Percentiles rank a stretch among this genome's conserved stretches.
Evolutionary conservation across 2,888 invertebrate genomes (phyloP).

Genomic region (Tinea semifulvella): DNA sequence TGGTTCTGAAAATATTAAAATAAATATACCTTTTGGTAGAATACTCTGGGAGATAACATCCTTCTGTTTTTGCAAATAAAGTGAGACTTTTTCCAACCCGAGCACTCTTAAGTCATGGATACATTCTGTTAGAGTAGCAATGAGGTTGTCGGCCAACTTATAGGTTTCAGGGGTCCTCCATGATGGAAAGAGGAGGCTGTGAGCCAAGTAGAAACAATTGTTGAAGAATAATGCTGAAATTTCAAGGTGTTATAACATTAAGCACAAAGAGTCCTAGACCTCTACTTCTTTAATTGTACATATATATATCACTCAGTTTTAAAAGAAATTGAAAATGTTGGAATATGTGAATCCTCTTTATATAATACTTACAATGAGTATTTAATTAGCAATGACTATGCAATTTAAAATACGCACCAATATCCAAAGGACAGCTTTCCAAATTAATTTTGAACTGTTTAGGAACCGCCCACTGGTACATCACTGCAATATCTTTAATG

Average conservation of each 20-base stretch:
- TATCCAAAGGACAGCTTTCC: constrained; percentile 50
- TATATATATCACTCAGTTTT: too few species aligned
- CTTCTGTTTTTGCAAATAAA: constrained; percentile 48
- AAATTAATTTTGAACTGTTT: constrained; percentile 50
- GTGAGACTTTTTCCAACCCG: constrained; percentile 52
- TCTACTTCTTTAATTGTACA: too few species aligned
- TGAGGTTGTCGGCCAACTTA: constrained; percentile 36
- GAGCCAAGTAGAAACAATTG: constrained; percentile 59
- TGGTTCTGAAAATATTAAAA: too few species aligned
- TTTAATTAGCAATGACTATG: too few species aligned
- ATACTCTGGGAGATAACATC: constrained; percentile 40
- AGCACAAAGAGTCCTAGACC: too few species aligned
- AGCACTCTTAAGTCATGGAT: constrained; percentile 51
- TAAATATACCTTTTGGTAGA: constrained; percentile 44
- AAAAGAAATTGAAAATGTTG: too few species aligned
- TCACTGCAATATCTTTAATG: constrained; percentile 48
- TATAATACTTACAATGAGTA: too few species aligned
- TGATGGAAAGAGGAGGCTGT: constrained; percentile 57
- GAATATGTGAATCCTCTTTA: too few species aligned
- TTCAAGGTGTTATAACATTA: too few species aligned
- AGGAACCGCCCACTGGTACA: constrained; percentile 54
- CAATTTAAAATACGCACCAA: constrained; percentile 42
- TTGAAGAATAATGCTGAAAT: constrained; percentile 60
- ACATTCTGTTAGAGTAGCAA: constrained; percentile 39
- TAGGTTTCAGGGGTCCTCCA: constrained; percentile 43